These are phyloP conservation scores for Myocastor coypus DNA, from an alignment of 2,113 vertebrate species.

Conservation along the genomic window DNA sequence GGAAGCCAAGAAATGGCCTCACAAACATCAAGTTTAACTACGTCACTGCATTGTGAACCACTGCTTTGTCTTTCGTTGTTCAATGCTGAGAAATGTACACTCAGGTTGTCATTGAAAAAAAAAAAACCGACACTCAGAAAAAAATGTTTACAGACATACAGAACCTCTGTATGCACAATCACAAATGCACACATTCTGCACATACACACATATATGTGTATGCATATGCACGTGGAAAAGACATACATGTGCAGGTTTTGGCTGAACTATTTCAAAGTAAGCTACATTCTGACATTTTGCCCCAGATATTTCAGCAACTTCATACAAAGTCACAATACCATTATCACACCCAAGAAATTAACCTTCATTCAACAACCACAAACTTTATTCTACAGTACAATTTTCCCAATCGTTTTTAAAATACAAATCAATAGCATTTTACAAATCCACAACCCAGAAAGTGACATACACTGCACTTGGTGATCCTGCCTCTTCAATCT, in stretches of 20 bases:
- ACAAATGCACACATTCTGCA: not conserved
- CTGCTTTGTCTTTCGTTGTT: not conserved
- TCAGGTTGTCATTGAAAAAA: not conserved
- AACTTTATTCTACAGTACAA: not conserved
- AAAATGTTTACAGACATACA: not conserved
- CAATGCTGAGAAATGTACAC: not conserved
- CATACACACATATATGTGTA: not conserved
- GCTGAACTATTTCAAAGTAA: not conserved
- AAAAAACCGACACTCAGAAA: constrained; percentile 33
- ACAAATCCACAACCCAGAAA: not conserved
- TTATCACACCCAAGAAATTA: not conserved
- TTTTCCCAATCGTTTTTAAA: not conserved
- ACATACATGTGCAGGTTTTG: not conserved
- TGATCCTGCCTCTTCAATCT: not conserved
- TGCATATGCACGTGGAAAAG: not conserved
- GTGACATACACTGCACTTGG: not conserved
- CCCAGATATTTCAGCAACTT: not conserved
- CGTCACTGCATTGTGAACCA: not conserved
- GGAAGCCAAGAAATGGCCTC: not conserved
- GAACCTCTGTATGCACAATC: not conserved
- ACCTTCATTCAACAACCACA: not conserved
- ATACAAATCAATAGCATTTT: not conserved
- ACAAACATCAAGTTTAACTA: not conserved
- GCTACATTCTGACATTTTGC: not conserved
- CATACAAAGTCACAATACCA: not conserved